Evolutionary conservation across 2,888 invertebrate species (phyloP).

Genomic region (Drosophila lacicola): DNA sequence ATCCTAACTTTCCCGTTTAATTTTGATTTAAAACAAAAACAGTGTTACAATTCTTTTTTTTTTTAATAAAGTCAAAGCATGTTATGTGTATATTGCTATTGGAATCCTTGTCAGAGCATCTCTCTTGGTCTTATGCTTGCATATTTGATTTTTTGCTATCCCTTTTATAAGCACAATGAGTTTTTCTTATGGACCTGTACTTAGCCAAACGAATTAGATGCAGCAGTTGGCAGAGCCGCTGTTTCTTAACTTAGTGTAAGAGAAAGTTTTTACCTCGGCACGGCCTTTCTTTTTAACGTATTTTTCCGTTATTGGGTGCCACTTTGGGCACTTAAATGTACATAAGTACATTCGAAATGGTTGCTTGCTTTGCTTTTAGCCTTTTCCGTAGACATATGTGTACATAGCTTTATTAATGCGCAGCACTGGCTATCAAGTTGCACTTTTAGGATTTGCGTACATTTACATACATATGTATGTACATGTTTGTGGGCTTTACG

Average conservation of each 20-base stretch:
- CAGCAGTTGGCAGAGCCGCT: constrained; percentile 1
- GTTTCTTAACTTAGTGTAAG: constrained; percentile 43
- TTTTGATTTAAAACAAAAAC: too few relatives aligned
- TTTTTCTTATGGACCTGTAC: constrained; percentile 60
- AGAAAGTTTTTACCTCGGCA: constrained; percentile 53
- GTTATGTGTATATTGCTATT: too few relatives aligned
- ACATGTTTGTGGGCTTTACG: constrained; percentile 20
- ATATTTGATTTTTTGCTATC: constrained; percentile 63
- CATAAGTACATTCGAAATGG: constrained; percentile 36
- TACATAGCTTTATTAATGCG: constrained; percentile 37
- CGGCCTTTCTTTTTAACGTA: constrained; percentile 7
- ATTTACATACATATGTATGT: constrained; percentile 2
- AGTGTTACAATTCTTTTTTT: too few relatives aligned
- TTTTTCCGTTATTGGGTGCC: too few relatives aligned
- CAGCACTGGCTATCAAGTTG: constrained; percentile 34
- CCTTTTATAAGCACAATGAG: constrained; percentile 56
- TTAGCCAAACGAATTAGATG: constrained; percentile 36
- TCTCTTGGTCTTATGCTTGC: background rate
- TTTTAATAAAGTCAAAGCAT: too few relatives aligned
- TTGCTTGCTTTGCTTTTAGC: constrained; percentile 20
- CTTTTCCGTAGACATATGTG: constrained; percentile 10
- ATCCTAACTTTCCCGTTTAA: too few relatives aligned
- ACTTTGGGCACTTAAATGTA: constrained; percentile 32
- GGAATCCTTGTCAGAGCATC: too few relatives aligned
- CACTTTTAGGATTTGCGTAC: background rate